Base-by-base conservation (phyloP, 2,113 vertebrate genomes). In the Promerops cafer region DNA sequence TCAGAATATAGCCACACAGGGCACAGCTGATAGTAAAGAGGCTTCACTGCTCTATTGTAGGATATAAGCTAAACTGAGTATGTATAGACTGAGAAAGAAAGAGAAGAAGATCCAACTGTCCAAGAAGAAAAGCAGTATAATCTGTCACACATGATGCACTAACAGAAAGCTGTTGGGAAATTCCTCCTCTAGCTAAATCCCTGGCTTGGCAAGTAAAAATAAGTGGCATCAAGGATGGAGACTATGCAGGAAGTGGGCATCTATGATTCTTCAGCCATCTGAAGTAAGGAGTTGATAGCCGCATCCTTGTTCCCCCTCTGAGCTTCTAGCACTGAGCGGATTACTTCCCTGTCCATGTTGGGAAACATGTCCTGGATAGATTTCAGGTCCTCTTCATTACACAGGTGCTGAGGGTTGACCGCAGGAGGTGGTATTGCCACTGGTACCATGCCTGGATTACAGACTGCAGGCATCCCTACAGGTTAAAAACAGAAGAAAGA, bases 291-390 rank as follows among this genome's bases (percentile, higher is more conserved):
- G 97, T 99, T 99, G 97, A 99, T 98, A 94, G 99, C 99, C 19
- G 98, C 98, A 20, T 99, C 99, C 94, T 98, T 98, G 98, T 98
- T 98, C 9, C 99, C 99, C 49, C 98, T 97, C 96, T 99, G 99
- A 28, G 99, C 99, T 66, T 99, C 99, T 85, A 99, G 97, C 92
- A 99, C 99, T 3, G 99, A 99, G 92, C 98, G 99, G 85, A 99
- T 98, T 95, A 99, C 99, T 97, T 99, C 99, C 75, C 96, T 98
- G 95, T 99, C 99, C 97, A 99, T 98, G 98, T 99, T 99, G 91
- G 99, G 99, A 95, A 99, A 99, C 99, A 99, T 99, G 96, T 99
- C 99, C 96, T 99, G 99, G 90, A 99, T 98, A 86, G 98, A 98
- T 96, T 98, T 99, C 94, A 99, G 98, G 93, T 99, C 99, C 83